Evolutionary conservation across 2,888 invertebrate species (phyloP).

Genomic region (Leucophora obtusa): DNA sequence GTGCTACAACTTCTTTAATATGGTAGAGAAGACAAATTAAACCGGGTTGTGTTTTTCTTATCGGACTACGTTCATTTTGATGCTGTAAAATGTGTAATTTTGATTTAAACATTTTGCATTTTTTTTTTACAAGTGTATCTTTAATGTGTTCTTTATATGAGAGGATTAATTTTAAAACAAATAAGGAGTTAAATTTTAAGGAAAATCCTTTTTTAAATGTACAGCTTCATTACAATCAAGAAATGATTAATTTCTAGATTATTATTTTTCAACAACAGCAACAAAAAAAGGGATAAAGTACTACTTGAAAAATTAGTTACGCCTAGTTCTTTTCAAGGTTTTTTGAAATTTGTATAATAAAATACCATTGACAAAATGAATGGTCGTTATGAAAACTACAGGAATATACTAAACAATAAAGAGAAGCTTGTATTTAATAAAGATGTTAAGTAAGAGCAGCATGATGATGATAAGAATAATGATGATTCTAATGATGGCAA

Average conservation of each 20-base stretch:
- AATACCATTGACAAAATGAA: conserved; percentile 10
- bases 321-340: conserved; percentile 36
- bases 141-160: background rate
- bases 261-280: conserved; percentile 35
- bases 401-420: conserved; percentile 8
- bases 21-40: too few relatives aligned
- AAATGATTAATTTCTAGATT: conserved; percentile 57
- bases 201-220: conserved; percentile 50
- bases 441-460: conserved; percentile 11
- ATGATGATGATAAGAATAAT: too few relatives aligned
- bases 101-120: too few relatives aligned
- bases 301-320: conserved; percentile 41
- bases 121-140: conserved; percentile 22
- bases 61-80: too few relatives aligned
- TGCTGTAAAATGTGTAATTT: too few relatives aligned
- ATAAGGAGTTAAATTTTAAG: conserved; percentile 52
- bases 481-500: conserved; percentile 8
- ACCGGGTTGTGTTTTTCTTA: too few relatives aligned
- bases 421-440: conserved; percentile 28
- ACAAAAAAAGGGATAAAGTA: conserved; percentile 22
- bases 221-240: conserved; percentile 48
- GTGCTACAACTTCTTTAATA: too few relatives aligned
- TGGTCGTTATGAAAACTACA: background rate
- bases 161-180: conserved; percentile 44
- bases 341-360: conserved; percentile 1